These are phyloP conservation scores for Isurus oxyrinchus DNA, from an alignment of 2,113 vertebrate species.

Conservation along the genomic window DNA sequence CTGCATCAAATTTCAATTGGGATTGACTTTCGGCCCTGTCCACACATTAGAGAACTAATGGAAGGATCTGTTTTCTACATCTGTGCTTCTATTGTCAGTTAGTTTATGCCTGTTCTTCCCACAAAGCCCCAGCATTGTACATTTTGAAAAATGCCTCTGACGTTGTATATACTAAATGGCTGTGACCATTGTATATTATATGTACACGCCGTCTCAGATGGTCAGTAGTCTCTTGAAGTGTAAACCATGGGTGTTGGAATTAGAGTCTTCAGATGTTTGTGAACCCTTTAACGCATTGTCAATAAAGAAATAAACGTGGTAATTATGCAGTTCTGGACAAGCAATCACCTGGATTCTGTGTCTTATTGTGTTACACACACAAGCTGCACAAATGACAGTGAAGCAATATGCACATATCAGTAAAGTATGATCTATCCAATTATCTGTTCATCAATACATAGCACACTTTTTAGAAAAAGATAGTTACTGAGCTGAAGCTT, in stretches of 20 bases:
- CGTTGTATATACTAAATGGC: slow-evolving; percentile 79
- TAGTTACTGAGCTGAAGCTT: not conserved
- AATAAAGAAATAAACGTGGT: slow-evolving; percentile 85
- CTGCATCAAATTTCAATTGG: not conserved
- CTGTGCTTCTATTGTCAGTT: slow-evolving; percentile 55
- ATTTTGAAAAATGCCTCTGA: slow-evolving; percentile 51
- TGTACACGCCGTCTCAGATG: slow-evolving; percentile 56
- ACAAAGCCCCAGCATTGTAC: slow-evolving; percentile 41
- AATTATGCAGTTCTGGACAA: slow-evolving; percentile 64
- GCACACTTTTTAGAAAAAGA: not conserved
- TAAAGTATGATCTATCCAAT: not conserved
- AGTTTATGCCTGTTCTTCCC: slow-evolving; percentile 42
- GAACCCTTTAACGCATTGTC: slow-evolving; percentile 74
- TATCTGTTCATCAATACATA: not conserved
- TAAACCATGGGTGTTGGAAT: slow-evolving; percentile 65
- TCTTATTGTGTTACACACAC: not conserved
- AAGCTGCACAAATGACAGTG: not conserved
- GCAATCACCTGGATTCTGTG: not conserved
- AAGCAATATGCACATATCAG: not conserved
- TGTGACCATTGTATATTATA: slow-evolving; percentile 55
- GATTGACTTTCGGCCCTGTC: not conserved
- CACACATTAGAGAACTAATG: not conserved
- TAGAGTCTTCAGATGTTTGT: slow-evolving; percentile 68
- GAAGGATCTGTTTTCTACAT: slow-evolving; percentile 44
- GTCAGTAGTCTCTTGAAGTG: slow-evolving; percentile 64